Conservation (phyloP, 2,113 vertebrate genomes). For the Lophochroa leadbeateri region DNA sequence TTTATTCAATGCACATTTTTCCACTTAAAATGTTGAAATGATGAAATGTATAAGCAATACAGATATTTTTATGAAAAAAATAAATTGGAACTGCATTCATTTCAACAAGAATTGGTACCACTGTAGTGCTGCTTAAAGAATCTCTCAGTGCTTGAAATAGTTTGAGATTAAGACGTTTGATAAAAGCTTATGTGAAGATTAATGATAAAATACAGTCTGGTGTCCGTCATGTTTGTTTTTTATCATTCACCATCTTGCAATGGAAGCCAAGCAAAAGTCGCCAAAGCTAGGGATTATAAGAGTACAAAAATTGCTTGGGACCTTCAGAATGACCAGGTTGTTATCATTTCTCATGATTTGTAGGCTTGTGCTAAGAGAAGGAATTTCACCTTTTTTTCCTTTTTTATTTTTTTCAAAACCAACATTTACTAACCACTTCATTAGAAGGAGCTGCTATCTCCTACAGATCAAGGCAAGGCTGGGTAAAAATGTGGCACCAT, state of each 20-base stretch:
- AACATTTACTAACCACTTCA: not conserved
- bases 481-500: not conserved
- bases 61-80: not conserved
- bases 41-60: not conserved
- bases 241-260: slow-evolving; percentile 5
- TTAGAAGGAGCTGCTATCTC: not conserved
- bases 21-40: not conserved
- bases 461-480: not conserved
- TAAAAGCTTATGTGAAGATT: slow-evolving; percentile 21
- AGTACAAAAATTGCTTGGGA: slow-evolving; percentile 5
- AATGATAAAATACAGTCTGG: not conserved
- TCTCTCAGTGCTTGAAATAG: not conserved
- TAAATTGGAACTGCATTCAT: not conserved
- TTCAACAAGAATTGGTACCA: not conserved
- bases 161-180: not conserved
- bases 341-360: not conserved
- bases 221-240: not conserved
- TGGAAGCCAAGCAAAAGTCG: not conserved
- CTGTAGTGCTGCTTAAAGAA: not conserved
- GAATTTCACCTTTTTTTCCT: not conserved
- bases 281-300: not conserved
- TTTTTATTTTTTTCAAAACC: not conserved
- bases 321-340: not conserved
- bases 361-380: not conserved
- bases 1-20: not conserved